phyloP scores from a whole-genome alignment of 2,113 vertebrate species.

The Gobio gobio region DNA sequence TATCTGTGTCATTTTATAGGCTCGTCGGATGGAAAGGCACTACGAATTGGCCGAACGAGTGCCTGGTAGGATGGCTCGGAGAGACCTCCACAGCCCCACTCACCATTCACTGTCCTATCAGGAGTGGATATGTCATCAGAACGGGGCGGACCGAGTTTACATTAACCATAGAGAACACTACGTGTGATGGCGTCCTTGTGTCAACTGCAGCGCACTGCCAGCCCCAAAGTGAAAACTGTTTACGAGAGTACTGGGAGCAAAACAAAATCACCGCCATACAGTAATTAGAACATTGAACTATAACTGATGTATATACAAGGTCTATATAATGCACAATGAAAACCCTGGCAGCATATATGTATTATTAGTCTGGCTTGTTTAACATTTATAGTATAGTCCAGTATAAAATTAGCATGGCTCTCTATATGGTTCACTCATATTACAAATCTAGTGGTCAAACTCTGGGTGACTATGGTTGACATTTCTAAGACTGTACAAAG shows the following conservation, averaged over 20 bases:
- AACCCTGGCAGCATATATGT: conserved; percentile 19
- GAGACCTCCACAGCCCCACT: conserved; percentile 54
- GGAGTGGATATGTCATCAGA: conserved; percentile 80
- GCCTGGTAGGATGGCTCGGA: conserved; percentile 29
- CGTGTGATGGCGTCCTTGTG: conserved; percentile 65
- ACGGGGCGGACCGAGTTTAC: conserved; percentile 73
- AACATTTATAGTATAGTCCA: conserved; percentile 18
- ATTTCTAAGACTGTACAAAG: background rate
- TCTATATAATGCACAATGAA: conserved; percentile 22
- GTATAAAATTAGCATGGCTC: background rate
- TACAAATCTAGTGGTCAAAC: conserved; percentile 12
- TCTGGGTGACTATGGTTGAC: background rate
- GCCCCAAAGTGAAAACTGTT: background rate
- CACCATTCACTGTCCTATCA: conserved; percentile 67
- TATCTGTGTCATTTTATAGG: conserved; percentile 54
- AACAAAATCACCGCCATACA: conserved; percentile 8
- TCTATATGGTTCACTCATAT: conserved; percentile 6
- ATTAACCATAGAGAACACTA: conserved; percentile 82
- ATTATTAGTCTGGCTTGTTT: background rate
- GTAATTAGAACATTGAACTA: background rate
- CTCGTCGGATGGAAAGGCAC: conserved; percentile 62
- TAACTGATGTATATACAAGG: background rate
- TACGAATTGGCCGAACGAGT: conserved; percentile 53
- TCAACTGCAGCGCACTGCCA: conserved; percentile 18
- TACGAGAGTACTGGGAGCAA: conserved; percentile 4